Evolutionary conservation across 1,140 invertebrate genomes (phyloP).

Genomic region (Habropoda laboriosa): DNA sequence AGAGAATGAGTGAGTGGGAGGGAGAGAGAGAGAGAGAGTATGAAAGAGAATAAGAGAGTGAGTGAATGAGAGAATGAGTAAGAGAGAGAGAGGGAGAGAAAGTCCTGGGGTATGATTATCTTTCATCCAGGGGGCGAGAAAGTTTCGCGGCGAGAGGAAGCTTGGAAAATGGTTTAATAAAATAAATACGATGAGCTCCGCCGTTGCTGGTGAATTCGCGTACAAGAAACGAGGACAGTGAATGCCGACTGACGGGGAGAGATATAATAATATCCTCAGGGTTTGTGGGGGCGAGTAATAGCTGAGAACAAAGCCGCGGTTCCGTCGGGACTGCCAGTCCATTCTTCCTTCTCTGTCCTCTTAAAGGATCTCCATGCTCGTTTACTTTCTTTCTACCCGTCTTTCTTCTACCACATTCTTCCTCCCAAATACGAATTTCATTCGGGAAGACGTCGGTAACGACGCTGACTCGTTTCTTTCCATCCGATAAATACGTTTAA

Average conservation of each 20-base stretch:
- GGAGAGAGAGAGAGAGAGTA: no score
- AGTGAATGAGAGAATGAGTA: no score
- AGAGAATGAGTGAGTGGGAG: no score
- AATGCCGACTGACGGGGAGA: constrained; percentile 71
- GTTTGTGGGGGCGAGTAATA: constrained; percentile 81
- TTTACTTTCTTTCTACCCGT: constrained; percentile 22
- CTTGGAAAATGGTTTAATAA: constrained; percentile 79
- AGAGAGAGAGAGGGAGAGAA: no score
- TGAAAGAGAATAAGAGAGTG: no score
- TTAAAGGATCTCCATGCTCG: neutral
- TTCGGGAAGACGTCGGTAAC: constrained; percentile 77
- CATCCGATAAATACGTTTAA: constrained; percentile 49
- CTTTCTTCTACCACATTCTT: constrained; percentile 46
- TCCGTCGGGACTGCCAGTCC: constrained; percentile 74
- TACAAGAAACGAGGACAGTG: constrained; percentile 28
- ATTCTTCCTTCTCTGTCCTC: constrained; percentile 42
- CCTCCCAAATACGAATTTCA: constrained; percentile 79
- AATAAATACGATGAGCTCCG: constrained; percentile 80
- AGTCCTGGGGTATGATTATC: constrained; percentile 54
- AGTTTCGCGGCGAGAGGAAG: constrained; percentile 69
- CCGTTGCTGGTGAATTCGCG: constrained; percentile 60
- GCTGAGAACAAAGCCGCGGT: constrained; percentile 81
- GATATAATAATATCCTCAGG: constrained; percentile 82
- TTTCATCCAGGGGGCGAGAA: constrained; percentile 44
- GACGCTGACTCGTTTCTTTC: constrained; percentile 16